Conservation (phyloP, 2,888 invertebrate species). For the Stenodema calcarata region DNA sequence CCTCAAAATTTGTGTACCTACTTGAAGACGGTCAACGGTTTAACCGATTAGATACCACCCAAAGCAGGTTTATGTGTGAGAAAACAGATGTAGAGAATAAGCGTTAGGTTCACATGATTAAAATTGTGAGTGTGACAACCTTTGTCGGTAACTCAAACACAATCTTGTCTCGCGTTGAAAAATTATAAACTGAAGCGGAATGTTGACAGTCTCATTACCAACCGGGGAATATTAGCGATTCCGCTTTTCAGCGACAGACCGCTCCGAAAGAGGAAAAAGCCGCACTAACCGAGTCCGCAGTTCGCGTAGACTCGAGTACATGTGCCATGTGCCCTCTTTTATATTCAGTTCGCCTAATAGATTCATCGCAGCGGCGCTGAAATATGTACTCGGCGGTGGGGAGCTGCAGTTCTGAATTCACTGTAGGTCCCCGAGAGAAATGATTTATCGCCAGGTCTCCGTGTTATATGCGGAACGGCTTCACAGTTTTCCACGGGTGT, state of each 20-base stretch:
- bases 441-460: not conserved
- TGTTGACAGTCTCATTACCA: not conserved
- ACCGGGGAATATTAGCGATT: not conserved
- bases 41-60: too few relatives aligned
- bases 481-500: not conserved
- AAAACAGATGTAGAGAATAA: too few relatives aligned
- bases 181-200: not conserved
- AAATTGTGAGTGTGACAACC: too few relatives aligned
- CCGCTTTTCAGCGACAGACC: not conserved
- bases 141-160: too few relatives aligned
- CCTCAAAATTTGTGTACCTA: too few relatives aligned
- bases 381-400: not conserved
- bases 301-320: not conserved
- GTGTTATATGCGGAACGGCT: not conserved
- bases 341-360: slow-evolving; percentile 26
- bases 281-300: not conserved
- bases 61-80: too few relatives aligned
- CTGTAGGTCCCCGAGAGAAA: slow-evolving; percentile 5
- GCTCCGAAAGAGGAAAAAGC: not conserved
- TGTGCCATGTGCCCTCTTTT: not conserved
- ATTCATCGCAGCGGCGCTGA: slow-evolving; percentile 16
- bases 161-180: too few relatives aligned
- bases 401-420: slow-evolving; percentile 14
- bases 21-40: too few relatives aligned
- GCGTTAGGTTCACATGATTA: too few relatives aligned